phyloP scores from a whole-genome alignment of 2,797 vertebrate genomes.

The Triplophysa yarkandensis region DNA sequence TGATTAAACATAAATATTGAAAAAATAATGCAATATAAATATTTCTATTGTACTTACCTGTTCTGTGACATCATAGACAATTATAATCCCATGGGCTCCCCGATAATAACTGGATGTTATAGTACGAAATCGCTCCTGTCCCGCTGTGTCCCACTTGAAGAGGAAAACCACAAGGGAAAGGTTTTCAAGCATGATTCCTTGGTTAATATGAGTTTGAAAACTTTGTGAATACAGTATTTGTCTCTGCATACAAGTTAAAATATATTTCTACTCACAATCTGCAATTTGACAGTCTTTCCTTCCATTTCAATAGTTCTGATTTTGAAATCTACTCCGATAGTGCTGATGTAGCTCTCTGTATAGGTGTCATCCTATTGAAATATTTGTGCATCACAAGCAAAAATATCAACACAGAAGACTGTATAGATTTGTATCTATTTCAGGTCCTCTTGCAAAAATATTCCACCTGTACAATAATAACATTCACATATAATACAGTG shows the following conservation, averaged over 20 bases:
- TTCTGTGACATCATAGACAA: constrained; percentile 70
- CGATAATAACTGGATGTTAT: constrained; percentile 73
- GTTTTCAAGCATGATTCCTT: background rate
- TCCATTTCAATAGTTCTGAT: constrained; percentile 82
- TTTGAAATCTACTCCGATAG: constrained; percentile 83
- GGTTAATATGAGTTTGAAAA: background rate
- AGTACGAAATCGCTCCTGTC: constrained; percentile 79
- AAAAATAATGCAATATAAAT: background rate
- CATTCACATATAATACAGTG: too few species aligned
- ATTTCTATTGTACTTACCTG: constrained; percentile 52
- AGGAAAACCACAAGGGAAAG: background rate
- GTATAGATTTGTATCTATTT: too few species aligned
- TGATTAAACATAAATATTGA: background rate
- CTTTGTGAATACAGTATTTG: background rate
- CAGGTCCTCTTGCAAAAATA: too few species aligned
- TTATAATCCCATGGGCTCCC: constrained; percentile 70
- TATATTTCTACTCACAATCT: constrained; percentile 73
- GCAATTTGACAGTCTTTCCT: constrained; percentile 79
- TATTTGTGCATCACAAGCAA: background rate
- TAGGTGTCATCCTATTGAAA: constrained; percentile 77
- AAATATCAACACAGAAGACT: too few species aligned
- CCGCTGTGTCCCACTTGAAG: constrained; percentile 78
- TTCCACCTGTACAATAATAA: too few species aligned
- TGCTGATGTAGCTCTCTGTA: constrained; percentile 83
- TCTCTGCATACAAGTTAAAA: background rate